A percentile compares a stretch with the other conserved stretches of the same genome.
phyloP scores from a whole-genome alignment of 2,113 vertebrate species.

The Nesoenas mayeri region DNA sequence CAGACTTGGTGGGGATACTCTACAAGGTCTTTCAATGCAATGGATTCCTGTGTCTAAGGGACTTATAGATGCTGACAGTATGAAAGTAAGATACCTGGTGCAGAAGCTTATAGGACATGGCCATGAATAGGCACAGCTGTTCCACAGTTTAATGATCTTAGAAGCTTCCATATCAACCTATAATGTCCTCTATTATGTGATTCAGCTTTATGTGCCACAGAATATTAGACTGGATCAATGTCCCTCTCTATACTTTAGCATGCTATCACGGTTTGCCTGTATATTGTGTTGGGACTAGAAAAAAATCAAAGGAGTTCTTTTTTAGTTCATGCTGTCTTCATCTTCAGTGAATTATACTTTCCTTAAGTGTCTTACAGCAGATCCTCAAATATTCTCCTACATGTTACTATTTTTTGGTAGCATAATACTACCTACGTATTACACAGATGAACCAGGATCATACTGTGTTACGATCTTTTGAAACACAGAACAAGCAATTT shows the following conservation, averaged over 20 bases:
- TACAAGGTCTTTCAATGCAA: background rate
- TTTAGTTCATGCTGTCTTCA: background rate
- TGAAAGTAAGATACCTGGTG: background rate
- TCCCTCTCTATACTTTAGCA: background rate
- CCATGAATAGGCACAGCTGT: background rate
- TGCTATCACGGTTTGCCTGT: background rate
- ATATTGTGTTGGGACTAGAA: background rate
- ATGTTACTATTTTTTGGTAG: background rate
- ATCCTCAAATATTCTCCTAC: background rate
- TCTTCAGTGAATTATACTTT: background rate
- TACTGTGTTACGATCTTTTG: too few species aligned
- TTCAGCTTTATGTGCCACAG: background rate
- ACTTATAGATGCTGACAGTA: background rate
- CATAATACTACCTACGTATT: background rate
- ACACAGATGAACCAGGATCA: background rate
- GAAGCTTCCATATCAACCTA: background rate
- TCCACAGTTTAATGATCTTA: background rate
- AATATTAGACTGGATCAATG: background rate
- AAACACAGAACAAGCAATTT: background rate
- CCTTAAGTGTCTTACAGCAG: background rate
- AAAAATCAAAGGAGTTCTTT: background rate
- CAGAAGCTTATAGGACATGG: rapidly evolving
- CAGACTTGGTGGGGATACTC: background rate
- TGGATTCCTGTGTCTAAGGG: background rate
- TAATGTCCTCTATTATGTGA: background rate